These are phyloP conservation scores for Hemicordylus capensis DNA, from an alignment of 2,113 vertebrate species.

Conservation along the genomic window DNA sequence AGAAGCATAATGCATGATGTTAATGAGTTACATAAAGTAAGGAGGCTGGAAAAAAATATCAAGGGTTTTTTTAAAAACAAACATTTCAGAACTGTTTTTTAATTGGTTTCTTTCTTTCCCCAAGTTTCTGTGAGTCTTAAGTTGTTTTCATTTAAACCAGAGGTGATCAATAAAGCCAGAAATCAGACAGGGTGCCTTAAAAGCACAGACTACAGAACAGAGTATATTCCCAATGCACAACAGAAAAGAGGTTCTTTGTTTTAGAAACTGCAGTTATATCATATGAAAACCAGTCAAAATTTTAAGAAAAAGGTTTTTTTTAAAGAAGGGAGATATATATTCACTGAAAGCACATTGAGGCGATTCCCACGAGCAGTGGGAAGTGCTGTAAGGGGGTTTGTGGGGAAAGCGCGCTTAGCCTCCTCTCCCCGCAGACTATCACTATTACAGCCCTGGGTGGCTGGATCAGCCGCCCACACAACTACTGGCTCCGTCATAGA, in stretches of 20 bases:
- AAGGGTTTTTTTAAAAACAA: constrained; percentile 27
- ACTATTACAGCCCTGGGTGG: too few species aligned
- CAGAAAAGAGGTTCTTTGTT: background rate
- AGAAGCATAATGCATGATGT: constrained; percentile 38
- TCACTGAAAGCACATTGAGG: constrained; percentile 9
- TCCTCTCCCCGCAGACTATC: too few species aligned
- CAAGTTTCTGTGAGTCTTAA: constrained; percentile 4
- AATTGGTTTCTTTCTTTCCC: background rate
- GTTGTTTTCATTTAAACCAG: constrained; percentile 1
- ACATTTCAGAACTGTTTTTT: background rate
- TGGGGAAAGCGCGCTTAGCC: too few species aligned
- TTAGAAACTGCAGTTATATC: background rate
- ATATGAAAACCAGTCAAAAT: background rate
- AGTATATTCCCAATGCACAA: background rate
- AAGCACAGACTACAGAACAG: background rate
- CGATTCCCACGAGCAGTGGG: too few species aligned
- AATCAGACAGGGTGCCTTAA: constrained; percentile 5
- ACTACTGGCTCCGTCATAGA: too few species aligned
- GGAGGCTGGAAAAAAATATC: constrained; percentile 17
- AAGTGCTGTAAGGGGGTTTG: too few species aligned
- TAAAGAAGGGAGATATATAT: accelerated
- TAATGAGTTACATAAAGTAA: constrained; percentile 44
- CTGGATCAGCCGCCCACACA: too few species aligned
- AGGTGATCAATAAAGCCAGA: constrained; percentile 7
- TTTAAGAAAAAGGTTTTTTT: background rate